Evolutionary conservation across 2,888 invertebrate species (phyloP), one percentile per base, ranked within the genome.

Genomic region (Antheraea assamensis): DNA sequence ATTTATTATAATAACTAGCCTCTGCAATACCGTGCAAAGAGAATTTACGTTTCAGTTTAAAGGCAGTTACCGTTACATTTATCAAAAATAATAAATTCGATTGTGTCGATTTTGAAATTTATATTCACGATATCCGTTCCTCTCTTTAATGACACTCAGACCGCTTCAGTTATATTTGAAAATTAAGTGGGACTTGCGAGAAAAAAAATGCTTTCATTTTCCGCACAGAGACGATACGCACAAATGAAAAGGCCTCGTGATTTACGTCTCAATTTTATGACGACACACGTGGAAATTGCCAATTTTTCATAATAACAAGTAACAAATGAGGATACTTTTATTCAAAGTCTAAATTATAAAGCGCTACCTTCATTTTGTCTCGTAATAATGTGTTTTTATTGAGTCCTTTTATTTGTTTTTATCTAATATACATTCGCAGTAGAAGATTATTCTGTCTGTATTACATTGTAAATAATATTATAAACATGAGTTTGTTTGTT

Each of bases 261-360:
- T 88, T 91, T 90, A 94, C 92, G 89, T 88, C 87, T 89, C 92
- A 93, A 94, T 93, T 90, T 92, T 84, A 86, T 84, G 88, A 90
- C 73, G 90, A 90, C 90, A 91, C 86, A 92, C 92, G 90, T 91
- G 92, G 92, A 93, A 93, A 94, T 94, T 93, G 92, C 84, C 94
- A 90, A 93, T 94, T 92, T 88, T 88, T 94, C 91, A 91, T 93
- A 91, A 92, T 93, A 92, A 92, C 82, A 81, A 77, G 81, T 83
- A 82, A 84, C 83, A 86, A 88, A 90, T 85, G 81, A 70, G 70
- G 79, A 76, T 75, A 76, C 77, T 81, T 72, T 73, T 70, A 70
- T 72, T 72, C 64, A 21, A 58, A 70, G 58, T n/a, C 73, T 73
- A 73, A 73, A 73, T 73, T 85, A 86, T 80, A 49, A 19, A 74